Evolutionary conservation across 2,888 invertebrate species (phyloP), one percentile per base, ranked within the genome.

Genomic region (Laothoe populi): DNA sequence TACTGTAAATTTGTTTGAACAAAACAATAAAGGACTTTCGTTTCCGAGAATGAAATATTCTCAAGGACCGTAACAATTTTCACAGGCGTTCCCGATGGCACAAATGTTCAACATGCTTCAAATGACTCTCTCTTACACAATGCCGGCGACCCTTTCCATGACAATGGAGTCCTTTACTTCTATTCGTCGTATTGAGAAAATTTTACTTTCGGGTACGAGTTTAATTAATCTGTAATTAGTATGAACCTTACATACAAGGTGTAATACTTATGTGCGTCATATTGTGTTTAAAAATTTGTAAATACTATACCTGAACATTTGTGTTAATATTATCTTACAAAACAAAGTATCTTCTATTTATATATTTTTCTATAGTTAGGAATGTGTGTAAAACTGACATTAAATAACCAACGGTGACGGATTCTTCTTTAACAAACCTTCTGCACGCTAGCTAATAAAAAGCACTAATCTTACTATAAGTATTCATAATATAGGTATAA

Each of bases 41-140:
- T 13, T 11, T 48, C 21, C 40, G 10, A 24, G 23, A 48, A 62
- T 13, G 16, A 45, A 16, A 49, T 48, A 42, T 62, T 62, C 31
- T 46, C 62, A 59, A 44, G 59, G 23, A n/a, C 38, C 46, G 16
- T 11, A 61, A 67, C 79, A 71, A 73, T 83, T 79, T 87, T 75
- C 84, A 74, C 90, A 90, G 86, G 96, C 95, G 46, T 96, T 96
- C 87, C 95, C 96, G 62, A 92, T 96, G 86, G 96, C 96, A 5
- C 95, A 96, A 83, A 95, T 95, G 84, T 96, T 95, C 82, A 96
- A 96, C 87, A 94, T 95, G n/a, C 92, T 96, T 40, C 96, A 96
- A 87, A 77, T 90, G 42, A 79, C 94, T 31, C 84, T 95, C 84
- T 93, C 94, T 62, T 92, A 94, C 71, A 84, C 87, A 70, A 89